Evolutionary conservation across 1,140 invertebrate genomes (phyloP).

Genomic region (Ooceraea biroi): DNA sequence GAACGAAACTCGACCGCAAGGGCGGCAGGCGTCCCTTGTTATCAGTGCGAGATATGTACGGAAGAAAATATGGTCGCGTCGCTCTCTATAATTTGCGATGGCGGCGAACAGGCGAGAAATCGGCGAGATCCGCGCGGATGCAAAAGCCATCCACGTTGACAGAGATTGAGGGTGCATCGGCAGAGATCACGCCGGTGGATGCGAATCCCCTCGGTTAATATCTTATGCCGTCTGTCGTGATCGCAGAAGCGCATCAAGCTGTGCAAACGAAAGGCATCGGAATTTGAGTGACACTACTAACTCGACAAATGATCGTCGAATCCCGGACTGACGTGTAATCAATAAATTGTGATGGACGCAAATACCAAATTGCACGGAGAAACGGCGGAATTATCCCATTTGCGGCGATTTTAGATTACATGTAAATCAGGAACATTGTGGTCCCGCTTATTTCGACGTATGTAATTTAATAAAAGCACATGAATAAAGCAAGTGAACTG

Average conservation of each 20-base stretch:
- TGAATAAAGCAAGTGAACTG: slow-evolving; percentile 7
- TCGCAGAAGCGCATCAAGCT: not conserved
- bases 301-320: not conserved
- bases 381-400: not conserved
- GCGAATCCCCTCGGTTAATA: slow-evolving; percentile 7
- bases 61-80: slow-evolving; percentile 38
- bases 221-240: slow-evolving; percentile 19
- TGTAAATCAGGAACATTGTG: not conserved
- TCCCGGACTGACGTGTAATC: not conserved
- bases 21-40: slow-evolving; percentile 36
- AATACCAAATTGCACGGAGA: not conserved
- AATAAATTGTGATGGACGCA: not conserved
- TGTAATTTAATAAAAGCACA: slow-evolving; percentile 2
- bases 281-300: not conserved
- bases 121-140: slow-evolving; percentile 6
- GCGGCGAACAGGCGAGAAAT: not conserved
- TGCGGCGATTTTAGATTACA: not conserved
- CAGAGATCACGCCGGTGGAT: not conserved
- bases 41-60: slow-evolving; percentile 54
- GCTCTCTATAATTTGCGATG: slow-evolving; percentile 49
- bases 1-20: not conserved
- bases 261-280: not conserved
- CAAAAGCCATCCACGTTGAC: slow-evolving; percentile 19
- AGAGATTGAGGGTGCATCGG: slow-evolving; percentile 13
- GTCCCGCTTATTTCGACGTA: not conserved